A percentile compares a stretch with the other conserved stretches of the same genome.
Evolutionary conservation across 2,888 invertebrate genomes (phyloP).

Genomic region (Caradrina kadenii): DNA sequence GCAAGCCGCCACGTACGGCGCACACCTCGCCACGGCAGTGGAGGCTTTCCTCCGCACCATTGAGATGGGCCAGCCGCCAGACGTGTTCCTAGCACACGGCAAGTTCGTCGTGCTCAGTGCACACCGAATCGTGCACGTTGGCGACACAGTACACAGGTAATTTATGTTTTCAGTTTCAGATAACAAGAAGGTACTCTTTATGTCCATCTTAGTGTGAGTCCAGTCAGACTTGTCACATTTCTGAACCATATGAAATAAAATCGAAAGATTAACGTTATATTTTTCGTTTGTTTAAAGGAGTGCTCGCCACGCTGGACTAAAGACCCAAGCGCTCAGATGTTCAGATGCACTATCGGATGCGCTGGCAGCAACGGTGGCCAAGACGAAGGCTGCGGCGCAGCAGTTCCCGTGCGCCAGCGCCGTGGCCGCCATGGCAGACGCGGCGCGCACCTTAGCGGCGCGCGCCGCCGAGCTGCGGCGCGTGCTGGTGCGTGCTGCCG

Average conservation of each 20-base stretch:
- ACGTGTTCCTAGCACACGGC: conserved; percentile 97
- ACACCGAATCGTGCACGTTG: conserved; percentile 97
- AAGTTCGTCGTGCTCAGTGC: conserved; percentile 98
- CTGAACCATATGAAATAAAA: not conserved
- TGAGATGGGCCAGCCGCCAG: conserved; percentile 98
- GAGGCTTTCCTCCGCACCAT: conserved; percentile 98
- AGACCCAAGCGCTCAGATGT: conserved; percentile 93
- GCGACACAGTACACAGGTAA: conserved; percentile 95
- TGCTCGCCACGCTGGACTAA: conserved; percentile 93
- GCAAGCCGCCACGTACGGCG: conserved; percentile 96
- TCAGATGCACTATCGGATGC: conserved; percentile 96
- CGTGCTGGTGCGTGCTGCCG: conserved; percentile 93
- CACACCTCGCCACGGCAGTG: conserved; percentile 96
- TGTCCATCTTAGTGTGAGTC: not conserved
- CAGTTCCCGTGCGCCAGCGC: conserved; percentile 97
- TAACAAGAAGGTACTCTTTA: not conserved
- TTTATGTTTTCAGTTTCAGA: conserved; percentile 1
- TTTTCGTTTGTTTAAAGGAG: conserved; percentile 88
- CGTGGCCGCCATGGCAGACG: conserved; percentile 98
- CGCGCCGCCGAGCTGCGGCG: conserved; percentile 95
- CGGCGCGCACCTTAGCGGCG: conserved; percentile 96
- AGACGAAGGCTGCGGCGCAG: conserved; percentile 97
- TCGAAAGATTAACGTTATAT: not conserved
- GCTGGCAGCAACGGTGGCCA: conserved; percentile 95
- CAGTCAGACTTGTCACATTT: not conserved